A percentile compares a stretch with the other conserved stretches of the same genome.
Conservation (phyloP, 2,888 invertebrate genomes). For the Brachylomia viminalis region DNA sequence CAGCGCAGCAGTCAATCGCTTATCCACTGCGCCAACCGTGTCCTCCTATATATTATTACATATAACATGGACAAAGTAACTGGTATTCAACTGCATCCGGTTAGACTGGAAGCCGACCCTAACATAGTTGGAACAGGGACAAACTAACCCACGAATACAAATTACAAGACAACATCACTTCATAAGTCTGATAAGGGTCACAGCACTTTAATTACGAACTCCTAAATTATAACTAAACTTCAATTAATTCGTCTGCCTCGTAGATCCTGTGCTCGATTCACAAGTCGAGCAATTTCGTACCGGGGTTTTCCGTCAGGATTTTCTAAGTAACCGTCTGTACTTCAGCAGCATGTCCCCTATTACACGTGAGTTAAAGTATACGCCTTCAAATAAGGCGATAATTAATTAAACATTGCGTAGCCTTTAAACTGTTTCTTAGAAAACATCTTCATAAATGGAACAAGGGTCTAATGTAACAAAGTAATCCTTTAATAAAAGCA, state of each 20-base stretch:
- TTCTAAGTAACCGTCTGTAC: background rate
- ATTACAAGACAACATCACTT: slow-evolving; percentile 32
- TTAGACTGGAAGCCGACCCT: no score
- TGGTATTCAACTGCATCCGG: no score
- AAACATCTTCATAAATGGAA: slow-evolving; percentile 26
- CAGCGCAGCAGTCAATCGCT: no score
- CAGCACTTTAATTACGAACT: slow-evolving; percentile 71
- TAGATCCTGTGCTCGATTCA: background rate
- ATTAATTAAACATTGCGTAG: slow-evolving; percentile 23
- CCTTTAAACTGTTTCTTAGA: slow-evolving; percentile 27
- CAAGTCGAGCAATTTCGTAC: background rate
- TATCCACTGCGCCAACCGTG: no score
- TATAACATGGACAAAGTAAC: background rate
- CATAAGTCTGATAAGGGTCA: slow-evolving; percentile 64
- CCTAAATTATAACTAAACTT: slow-evolving; percentile 42
- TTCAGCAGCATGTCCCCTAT: background rate
- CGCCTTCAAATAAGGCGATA: background rate
- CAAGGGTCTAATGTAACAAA: slow-evolving; percentile 45
- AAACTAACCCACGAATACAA: background rate
- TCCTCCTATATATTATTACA: no score
- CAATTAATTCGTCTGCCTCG: slow-evolving; percentile 41
- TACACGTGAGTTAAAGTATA: no score
- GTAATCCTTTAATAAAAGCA: slow-evolving; percentile 63
- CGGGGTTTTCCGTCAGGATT: background rate
- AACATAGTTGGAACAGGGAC: no score